Base-by-base conservation (phyloP, 2,888 invertebrate genomes). In the Chrysolina americana region DNA sequence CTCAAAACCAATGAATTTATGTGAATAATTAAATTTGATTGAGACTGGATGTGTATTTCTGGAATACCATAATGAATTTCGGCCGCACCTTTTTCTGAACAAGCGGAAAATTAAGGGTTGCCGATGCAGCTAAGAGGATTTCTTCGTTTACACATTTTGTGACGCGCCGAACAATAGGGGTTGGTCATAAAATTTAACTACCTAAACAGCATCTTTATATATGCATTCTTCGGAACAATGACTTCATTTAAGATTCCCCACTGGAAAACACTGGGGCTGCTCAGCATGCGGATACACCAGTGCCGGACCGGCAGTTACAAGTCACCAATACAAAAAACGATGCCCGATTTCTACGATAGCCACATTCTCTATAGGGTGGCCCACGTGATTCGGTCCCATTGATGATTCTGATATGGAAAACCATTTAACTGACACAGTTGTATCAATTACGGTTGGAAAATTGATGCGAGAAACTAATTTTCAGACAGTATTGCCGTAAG, bases 101-200 rank as follows among this genome's bases (percentile, higher is more conserved):
- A 77, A 71, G 75, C 73, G 76, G 76, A 79, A 78, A 78, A 77
- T 81, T 59, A 82, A 79, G 82, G 82, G 82, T 81, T 82, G 81
- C 76, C 79, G 84, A 83, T 65, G 63, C 36, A 69, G 74, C 59
- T 76, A 76, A 79, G 76, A 77, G 77, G 73, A 81, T 84, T 84
- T 82, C 79, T 80, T 77, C 81, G 83, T 83, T 84, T 83, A 82
- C 82, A 81, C 82, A 66, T 70, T 71, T 83, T 84, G 79, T 80
- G 79, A 80, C 81, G 78, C 78, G 80, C 83, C 82, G 83, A 83
- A 77, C 79, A 70, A 78, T 81, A 80, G 81, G 81, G 81, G 80
- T 77, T 77, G 73, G 79, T 81, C 80, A 74, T 82, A 82, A 82
- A 82, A 81, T 79, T 82, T 82, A 82, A 82, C 80, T 81, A 81